Percentiles rank a stretch among this genome's conserved stretches.
Conservation (phyloP, 1,140 invertebrate genomes). For the Bombyx mori region DNA sequence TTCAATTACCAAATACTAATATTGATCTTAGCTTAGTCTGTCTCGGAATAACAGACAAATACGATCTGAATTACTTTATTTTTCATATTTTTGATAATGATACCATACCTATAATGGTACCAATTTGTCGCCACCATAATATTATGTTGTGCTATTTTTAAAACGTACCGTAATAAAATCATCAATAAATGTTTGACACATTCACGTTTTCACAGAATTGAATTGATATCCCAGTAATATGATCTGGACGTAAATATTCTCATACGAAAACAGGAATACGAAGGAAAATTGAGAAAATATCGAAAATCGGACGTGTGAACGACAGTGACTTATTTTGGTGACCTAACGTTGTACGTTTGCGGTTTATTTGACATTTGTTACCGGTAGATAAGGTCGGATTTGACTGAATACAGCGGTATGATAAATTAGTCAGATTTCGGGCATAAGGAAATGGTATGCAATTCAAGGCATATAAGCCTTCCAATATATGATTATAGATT, state of each 20-base stretch:
- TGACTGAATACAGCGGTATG: not conserved
- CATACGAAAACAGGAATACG: not conserved
- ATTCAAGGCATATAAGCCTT: too few species aligned
- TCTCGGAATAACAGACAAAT: too few species aligned
- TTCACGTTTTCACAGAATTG: not conserved
- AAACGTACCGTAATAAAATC: too few species aligned
- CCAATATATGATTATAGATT: too few species aligned
- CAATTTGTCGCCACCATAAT: too few species aligned
- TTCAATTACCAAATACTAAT: too few species aligned
- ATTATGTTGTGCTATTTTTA: too few species aligned
- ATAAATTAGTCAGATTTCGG: not conserved
- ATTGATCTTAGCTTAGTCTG: too few species aligned
- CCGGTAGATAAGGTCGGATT: not conserved
- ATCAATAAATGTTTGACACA: too few species aligned
- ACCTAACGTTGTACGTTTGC: not conserved
- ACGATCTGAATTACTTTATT: too few species aligned
- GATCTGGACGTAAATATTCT: not conserved
- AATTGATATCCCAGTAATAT: not conserved
- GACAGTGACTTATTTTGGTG: slow-evolving; percentile 3
- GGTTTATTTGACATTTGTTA: not conserved
- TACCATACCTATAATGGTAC: too few species aligned
- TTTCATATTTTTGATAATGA: too few species aligned
- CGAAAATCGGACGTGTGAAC: slow-evolving; percentile 3
- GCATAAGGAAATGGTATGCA: not conserved
- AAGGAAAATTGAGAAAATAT: slow-evolving; percentile 2